Base-by-base conservation (phyloP, 2,888 invertebrate genomes). In the Luffia ferchaultella region DNA sequence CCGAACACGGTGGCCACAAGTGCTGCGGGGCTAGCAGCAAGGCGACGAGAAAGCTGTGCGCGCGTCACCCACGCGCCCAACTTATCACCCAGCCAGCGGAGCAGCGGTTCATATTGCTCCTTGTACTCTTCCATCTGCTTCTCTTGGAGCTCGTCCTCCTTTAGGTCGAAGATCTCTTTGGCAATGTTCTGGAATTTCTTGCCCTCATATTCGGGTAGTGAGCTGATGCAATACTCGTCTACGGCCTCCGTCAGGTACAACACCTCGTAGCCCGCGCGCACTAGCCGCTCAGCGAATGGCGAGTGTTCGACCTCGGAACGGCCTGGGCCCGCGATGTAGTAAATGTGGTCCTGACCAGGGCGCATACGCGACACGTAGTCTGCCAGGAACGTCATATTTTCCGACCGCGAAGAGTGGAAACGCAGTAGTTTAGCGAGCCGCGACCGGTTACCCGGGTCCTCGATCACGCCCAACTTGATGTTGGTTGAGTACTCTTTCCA, bases 401-500 rank as follows among this genome's bases (percentile, higher is more conserved):
- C 86, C 30, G 80, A 72, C 65, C 88, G 85, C 12, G 98, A 98
- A 1, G 95, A 92, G 58, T 89, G 87, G 89, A 98, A 99, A 61
- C 92, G 89, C 58, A 99, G 86, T 53, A 99, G 87, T 80, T 99
- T 99, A 54, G 98, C 96, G 50, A 99, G 86, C 50, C 99, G 90
- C 46, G 96, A 96, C 54, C 98, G 90, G 86, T 99, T 99, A 61
- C 94, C 91, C 42, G 97, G 93, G 83, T 99, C 99, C 85, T 99
- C 99, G 87, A 98, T 97, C 18, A 98, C 90, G 52, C 99, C 99
- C 61, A 98, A 85, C 79, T 98, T 97, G 60, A 97, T 89, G 78
- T 98, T 98, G 55, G 98, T 99, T 52, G 97, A 96, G 85, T 95
- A 99, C 83, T 99, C 98, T 76, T 97, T 97, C 98, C 98, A 99